Base-by-base conservation (phyloP, 2,888 invertebrate genomes). In the Aphrophora alni region DNA sequence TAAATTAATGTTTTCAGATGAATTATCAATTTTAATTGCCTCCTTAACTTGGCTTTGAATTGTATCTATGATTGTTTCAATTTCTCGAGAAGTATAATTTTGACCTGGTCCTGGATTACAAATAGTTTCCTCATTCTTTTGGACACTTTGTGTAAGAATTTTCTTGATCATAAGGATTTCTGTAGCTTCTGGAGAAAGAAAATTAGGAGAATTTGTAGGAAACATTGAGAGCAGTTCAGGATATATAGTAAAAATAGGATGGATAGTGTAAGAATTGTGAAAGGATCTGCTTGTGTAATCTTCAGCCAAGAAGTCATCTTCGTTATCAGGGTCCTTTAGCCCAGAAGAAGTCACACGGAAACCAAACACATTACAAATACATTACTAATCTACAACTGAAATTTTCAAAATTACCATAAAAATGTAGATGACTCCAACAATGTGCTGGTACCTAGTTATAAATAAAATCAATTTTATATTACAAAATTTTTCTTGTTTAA, bases 331-430 rank as follows among this genome's bases (percentile, higher is more conserved):
- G 17, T 14, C 14, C 44, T 44, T 33, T 33, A 8, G 33, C 78
- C 78, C 51, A 71, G n/a, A 78, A 71, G 73, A 71, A 59, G 73
- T 27, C 78, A 78, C 78, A 78, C 78, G 73, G 77, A 78, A 78
- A 72, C 51, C 78, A 73, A 78, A 78, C 73, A 73, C 73, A 78
- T 78, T 26, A 26, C 25, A 69, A 21, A 21, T 69, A 69, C 69
- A 26, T 69, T 69, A 69, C 69, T 69, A 69, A 21, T 10, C 69
- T 26, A 69, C 5, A 68, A 68, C 5, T 21, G 4, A 5, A 21
- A 8, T 24, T 68, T 68, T 68, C 12, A 8, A 26, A 69, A 69
- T 69, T 74, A 79, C 74, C 79, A 79, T 79, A 59, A 51, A 73
- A 51, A 38, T 79, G 74, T 17, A 79, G 79, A 5, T 59, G 38